These are phyloP conservation scores for Cheilosia urbana DNA, from an alignment of 2,888 invertebrate genomes.

Conservation along the genomic window DNA sequence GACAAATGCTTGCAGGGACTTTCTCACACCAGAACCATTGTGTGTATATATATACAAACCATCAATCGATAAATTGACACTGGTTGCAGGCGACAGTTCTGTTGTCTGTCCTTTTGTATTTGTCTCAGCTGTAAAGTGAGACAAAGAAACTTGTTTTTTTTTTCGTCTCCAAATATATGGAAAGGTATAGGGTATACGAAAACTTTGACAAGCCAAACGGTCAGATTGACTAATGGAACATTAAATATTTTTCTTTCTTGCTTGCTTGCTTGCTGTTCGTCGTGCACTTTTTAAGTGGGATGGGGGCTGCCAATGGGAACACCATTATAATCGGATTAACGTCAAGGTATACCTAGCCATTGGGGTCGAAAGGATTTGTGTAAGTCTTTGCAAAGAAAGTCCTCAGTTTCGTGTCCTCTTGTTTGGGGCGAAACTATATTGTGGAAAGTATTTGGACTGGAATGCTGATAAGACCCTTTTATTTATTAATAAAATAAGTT, in stretches of 20 bases:
- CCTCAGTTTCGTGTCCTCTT: constrained; percentile 37
- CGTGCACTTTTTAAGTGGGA: constrained; percentile 33
- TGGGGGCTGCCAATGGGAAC: constrained; percentile 8
- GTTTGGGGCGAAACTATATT: constrained; percentile 45
- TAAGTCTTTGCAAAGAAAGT: constrained; percentile 44
- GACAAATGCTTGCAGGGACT: constrained; percentile 4
- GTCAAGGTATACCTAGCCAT: constrained; percentile 45
- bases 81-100: constrained; percentile 23
- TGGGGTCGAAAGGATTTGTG: constrained; percentile 68
- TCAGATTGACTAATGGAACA: constrained; percentile 71
- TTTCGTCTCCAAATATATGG: background rate
- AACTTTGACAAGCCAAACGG: constrained; percentile 68
- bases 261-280: constrained; percentile 12
- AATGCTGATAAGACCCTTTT: constrained; percentile 64
- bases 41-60: background rate
- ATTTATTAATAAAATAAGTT: constrained; percentile 73
- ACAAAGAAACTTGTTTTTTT: background rate
- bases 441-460: constrained; percentile 58
- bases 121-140: background rate
- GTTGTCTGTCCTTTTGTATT: constrained; percentile 28
- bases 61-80: constrained; percentile 67
- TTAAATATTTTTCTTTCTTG: constrained; percentile 54
- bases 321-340: constrained; percentile 73
- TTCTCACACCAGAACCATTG: background rate
- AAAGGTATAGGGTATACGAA: background rate